Evolutionary conservation across 2,113 vertebrate genomes (phyloP).

Genomic region (Engystomops pustulosus): DNA sequence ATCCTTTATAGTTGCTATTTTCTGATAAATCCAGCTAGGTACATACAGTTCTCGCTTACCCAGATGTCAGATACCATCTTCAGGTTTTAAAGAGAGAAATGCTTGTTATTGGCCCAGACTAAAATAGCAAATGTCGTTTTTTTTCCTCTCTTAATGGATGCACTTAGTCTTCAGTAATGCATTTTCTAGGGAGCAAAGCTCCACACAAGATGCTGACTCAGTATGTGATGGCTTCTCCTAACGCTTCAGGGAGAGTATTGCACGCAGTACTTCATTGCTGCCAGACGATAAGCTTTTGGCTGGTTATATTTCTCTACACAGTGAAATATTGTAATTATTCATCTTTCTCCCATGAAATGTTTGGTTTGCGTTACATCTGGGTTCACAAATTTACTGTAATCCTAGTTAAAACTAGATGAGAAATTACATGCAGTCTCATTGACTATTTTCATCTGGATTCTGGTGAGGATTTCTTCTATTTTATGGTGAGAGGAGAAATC

Average conservation of each 20-base stretch:
- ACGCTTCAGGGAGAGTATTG: neutral
- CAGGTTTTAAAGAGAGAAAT: conserved; percentile 4
- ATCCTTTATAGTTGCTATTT: neutral
- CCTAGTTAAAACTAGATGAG: too few relatives aligned
- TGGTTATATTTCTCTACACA: neutral
- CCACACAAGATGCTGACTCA: neutral
- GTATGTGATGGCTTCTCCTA: neutral
- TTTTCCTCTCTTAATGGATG: neutral
- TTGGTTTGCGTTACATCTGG: too few relatives aligned
- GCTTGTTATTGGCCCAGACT: neutral
- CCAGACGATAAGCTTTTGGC: neutral
- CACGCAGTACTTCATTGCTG: neutral
- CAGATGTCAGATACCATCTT: neutral
- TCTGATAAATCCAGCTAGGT: neutral
- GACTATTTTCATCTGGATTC: too few relatives aligned
- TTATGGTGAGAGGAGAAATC: too few relatives aligned
- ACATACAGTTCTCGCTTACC: neutral
- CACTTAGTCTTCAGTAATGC: conserved; percentile 5
- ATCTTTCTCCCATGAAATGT: too few relatives aligned
- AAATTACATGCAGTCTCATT: too few relatives aligned
- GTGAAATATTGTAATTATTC: too few relatives aligned
- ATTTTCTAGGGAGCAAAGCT: neutral
- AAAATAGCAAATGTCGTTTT: neutral
- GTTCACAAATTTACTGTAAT: too few relatives aligned
- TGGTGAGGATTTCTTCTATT: too few relatives aligned